These are phyloP conservation scores for Ganaspis brasiliensis DNA, from an alignment of 2,888 invertebrate species.

Conservation along the genomic window DNA sequence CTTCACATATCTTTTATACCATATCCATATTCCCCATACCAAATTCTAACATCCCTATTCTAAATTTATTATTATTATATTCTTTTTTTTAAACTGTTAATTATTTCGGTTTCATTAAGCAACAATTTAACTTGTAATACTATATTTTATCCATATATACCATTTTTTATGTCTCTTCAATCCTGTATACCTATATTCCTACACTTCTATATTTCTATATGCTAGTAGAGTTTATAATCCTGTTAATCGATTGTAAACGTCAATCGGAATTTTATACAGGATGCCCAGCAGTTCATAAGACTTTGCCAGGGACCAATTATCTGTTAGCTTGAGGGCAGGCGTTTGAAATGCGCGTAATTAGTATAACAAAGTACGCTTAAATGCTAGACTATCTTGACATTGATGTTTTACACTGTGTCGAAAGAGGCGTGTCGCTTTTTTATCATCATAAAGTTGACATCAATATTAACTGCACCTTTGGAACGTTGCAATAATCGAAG, in stretches of 20 bases:
- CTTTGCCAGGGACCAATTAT: conserved; percentile 24
- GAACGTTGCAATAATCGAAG: neutral
- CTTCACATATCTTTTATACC: too few species aligned
- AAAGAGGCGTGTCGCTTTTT: conserved; percentile 31
- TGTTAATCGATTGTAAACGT: neutral
- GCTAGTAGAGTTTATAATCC: too few species aligned
- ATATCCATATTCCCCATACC: too few species aligned
- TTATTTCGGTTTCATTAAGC: too few species aligned
- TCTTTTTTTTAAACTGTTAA: too few species aligned
- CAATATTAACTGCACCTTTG: neutral
- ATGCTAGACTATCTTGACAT: conserved; percentile 26
- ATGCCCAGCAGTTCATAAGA: conserved; percentile 23
- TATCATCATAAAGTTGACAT: neutral
- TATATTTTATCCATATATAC: too few species aligned
- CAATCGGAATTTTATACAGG: neutral
- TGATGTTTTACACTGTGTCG: conserved; percentile 17
- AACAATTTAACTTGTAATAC: too few species aligned
- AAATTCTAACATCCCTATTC: too few species aligned
- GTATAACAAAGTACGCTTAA: conserved; percentile 20
- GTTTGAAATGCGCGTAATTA: conserved; percentile 34
- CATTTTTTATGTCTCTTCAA: too few species aligned
- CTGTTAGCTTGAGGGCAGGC: neutral
- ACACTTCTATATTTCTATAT: too few species aligned
- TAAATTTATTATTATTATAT: too few species aligned
- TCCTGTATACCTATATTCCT: too few species aligned